Percentiles rank a stretch among this genome's conserved stretches.
Evolutionary conservation across 2,113 vertebrate genomes (phyloP).

Genomic region (Acanthochromis polyacanthus): DNA sequence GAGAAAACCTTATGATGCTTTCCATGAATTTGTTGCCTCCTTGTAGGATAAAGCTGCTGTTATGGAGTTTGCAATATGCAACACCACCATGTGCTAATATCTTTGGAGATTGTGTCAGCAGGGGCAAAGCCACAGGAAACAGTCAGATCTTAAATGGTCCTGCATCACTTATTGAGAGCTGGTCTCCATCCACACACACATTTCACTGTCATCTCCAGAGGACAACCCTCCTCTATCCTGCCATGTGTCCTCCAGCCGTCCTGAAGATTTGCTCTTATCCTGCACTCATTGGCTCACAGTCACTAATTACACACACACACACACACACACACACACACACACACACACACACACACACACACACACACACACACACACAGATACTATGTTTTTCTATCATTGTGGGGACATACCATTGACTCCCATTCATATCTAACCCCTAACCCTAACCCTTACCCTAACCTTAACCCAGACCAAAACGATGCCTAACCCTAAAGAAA

Average conservation of each 20-base stretch:
- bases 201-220: constrained; percentile 75
- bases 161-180: constrained; percentile 33
- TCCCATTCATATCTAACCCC: no score
- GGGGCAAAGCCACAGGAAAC: not conserved
- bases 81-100: constrained; percentile 2
- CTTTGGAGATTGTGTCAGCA: constrained; percentile 22
- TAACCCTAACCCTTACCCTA: no score
- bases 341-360: constrained; percentile 39
- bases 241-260: constrained; percentile 76
- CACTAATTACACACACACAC: constrained; percentile 68
- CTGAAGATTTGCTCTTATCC: constrained; percentile 63
- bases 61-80: constrained; percentile 24
- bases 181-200: constrained; percentile 8
- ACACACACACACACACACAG: constrained; percentile 42
- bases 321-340: constrained; percentile 48
- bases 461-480: no score
- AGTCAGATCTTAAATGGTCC: not conserved
- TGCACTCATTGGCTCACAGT: constrained; percentile 45
- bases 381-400: no score
- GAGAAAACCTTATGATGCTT: not conserved
- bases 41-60: not conserved
- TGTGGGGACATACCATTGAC: no score
- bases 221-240: constrained; percentile 58
- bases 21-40: not conserved
- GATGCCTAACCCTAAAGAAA: no score